phyloP scores from a whole-genome alignment of 2,113 vertebrate genomes.

The Pantherophis guttatus region DNA sequence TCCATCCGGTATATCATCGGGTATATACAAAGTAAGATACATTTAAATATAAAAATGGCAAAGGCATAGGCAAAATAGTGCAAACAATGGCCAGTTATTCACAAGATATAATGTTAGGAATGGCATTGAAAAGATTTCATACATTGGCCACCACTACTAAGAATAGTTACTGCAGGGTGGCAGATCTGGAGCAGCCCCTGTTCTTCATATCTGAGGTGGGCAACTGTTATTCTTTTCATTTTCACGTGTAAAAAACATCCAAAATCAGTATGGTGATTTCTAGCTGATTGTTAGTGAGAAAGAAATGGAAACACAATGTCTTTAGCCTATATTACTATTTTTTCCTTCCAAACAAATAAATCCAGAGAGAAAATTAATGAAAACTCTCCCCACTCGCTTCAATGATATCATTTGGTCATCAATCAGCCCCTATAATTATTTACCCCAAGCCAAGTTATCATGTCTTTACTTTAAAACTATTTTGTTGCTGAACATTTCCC shows the following conservation, averaged over 20 bases:
- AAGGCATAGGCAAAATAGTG: background rate
- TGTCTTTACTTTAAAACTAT: background rate
- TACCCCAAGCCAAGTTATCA: background rate
- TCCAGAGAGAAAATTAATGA: background rate
- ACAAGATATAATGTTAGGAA: background rate
- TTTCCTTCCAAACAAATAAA: background rate
- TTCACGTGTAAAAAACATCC: background rate
- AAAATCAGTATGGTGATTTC: background rate
- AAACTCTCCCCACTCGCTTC: background rate
- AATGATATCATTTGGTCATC: background rate
- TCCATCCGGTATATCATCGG: background rate
- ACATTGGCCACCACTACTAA: background rate
- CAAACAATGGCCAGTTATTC: background rate
- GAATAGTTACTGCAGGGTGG: background rate
- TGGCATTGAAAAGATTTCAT: background rate
- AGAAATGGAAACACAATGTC: background rate
- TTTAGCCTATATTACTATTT: background rate
- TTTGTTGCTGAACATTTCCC: background rate
- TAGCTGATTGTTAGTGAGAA: background rate
- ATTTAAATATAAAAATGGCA: background rate
- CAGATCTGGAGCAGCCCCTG: background rate
- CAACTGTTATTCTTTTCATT: background rate
- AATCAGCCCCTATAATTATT: background rate
- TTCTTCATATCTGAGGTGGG: background rate
- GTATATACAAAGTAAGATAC: background rate